phyloP scores from a whole-genome alignment of 2,113 vertebrate genomes.

The Conger conger region DNA sequence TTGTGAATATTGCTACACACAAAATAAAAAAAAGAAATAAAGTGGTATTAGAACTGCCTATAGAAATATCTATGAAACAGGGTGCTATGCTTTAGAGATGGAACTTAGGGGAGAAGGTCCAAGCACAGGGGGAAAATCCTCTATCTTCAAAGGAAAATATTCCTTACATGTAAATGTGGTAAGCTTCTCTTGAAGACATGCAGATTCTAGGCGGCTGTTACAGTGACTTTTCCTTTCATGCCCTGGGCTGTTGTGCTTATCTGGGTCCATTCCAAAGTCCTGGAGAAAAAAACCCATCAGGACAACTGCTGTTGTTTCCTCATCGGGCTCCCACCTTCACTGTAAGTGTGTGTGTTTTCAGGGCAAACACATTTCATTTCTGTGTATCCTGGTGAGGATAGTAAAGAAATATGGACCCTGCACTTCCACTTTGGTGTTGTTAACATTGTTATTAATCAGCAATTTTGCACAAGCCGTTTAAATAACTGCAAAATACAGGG shows the following conservation, averaged over 20 bases:
- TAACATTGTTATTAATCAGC: background rate
- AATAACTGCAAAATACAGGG: background rate
- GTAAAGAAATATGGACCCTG: background rate
- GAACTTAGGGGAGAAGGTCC: conserved; percentile 32
- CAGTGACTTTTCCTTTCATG: conserved; percentile 49
- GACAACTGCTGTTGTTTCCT: background rate
- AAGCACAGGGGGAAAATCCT: conserved; percentile 29
- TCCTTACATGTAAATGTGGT: conserved; percentile 57
- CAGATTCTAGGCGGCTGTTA: conserved; percentile 40
- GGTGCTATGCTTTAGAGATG: background rate
- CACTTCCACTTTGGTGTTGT: background rate
- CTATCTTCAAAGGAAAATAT: conserved; percentile 59
- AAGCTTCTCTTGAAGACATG: conserved; percentile 36
- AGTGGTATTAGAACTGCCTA: background rate
- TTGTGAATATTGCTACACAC: background rate
- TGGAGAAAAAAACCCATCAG: conserved; percentile 27
- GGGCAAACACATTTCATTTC: conserved; percentile 31
- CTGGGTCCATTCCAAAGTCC: conserved; percentile 40
- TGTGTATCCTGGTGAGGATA: conserved; percentile 27
- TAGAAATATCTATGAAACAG: background rate
- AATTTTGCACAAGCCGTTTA: background rate
- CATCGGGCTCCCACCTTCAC: conserved; percentile 3
- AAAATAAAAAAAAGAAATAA: background rate
- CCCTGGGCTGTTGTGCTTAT: conserved; percentile 62
- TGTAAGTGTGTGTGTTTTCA: conserved; percentile 32